Evolutionary conservation across 2,113 vertebrate genomes (phyloP), one percentile per base, ranked within the genome.

Genomic region (Lasiurus cinereus): DNA sequence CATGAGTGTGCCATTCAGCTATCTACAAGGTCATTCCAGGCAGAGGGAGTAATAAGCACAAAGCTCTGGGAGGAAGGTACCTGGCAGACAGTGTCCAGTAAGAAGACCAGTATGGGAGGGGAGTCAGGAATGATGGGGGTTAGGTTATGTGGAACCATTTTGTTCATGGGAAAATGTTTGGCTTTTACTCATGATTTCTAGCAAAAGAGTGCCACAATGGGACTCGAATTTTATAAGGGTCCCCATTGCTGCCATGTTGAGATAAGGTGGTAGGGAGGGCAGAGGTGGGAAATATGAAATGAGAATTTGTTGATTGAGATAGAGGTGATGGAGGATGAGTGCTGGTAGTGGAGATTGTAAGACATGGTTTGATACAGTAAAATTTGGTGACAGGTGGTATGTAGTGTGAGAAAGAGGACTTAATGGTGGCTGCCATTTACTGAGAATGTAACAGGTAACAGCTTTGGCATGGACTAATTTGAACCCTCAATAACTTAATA

Each of bases 231-330:
- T 33, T 27, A 0, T 31, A 16, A 80, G 43, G 27, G 11, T 69
- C 29, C 4, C 36, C 27, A 36, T 29, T 7, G 3, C 73, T 69
- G 21, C 48, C 0, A 6, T 6, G 5, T 43, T 19, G 31, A 72
- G n/a, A 36, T 1, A 13, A 46, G 66, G 12, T 0, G 0, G 11
- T 7, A 29, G 69, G 43, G 14, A 50, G 8, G 19, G 24, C 6
- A 19, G 2, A 54, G 29, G 33, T 8, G 62, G 46, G 3, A 10
- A 18, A 46, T 21, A 16, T 22, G 18, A 14, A 72, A 43, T 74
- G 4, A 39, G 33, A 64, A 36, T 67, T 36, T 33, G 29, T 36
- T n/a, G 50, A 6, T 24, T 31, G 29, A 8, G 2, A 24, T 14
- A n/a, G 39, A 80, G 52, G 21, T 8, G 39, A 19, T 69, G 27